These are phyloP conservation scores for Drosophila affinis DNA, from an alignment of 2,888 invertebrate species.

Conservation along the genomic window DNA sequence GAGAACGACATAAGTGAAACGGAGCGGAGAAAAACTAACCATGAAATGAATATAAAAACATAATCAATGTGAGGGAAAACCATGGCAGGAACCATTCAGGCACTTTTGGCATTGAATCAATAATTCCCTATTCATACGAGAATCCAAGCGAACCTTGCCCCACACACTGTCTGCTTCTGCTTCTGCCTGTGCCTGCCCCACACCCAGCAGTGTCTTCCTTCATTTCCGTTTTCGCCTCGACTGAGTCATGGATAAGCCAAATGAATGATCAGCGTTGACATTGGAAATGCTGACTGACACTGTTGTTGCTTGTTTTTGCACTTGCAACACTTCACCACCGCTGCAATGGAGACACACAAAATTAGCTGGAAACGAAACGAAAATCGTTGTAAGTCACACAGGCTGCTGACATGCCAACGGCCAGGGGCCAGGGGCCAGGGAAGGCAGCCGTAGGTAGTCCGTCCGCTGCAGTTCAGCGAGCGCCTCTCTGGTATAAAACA, in stretches of 20 bases:
- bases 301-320: conserved; percentile 35
- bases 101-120: conserved; percentile 29
- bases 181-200: not conserved
- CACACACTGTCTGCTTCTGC: conserved; percentile 4
- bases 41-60: conserved; percentile 26
- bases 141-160: conserved; percentile 41
- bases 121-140: conserved; percentile 11
- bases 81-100: not conserved
- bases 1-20: conserved; percentile 35
- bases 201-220: conserved; percentile 25
- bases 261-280: conserved; percentile 73
- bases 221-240: conserved; percentile 56
- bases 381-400: conserved; percentile 56
- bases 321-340: conserved; percentile 68
- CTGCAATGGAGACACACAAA: conserved; percentile 49
- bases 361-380: conserved; percentile 67
- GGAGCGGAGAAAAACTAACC: conserved; percentile 3
- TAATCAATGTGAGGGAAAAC: not conserved
- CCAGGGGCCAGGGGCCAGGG: conserved; percentile 35
- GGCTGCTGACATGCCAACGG: conserved; percentile 23
- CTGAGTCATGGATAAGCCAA: conserved; percentile 69
- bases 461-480: conserved; percentile 14
- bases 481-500: conserved; percentile 22
- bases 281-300: conserved; percentile 62
- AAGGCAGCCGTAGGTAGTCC: conserved; percentile 23